Evolutionary conservation across 2,113 vertebrate genomes (phyloP).

Genomic region (Gymnobelideus leadbeateri): DNA sequence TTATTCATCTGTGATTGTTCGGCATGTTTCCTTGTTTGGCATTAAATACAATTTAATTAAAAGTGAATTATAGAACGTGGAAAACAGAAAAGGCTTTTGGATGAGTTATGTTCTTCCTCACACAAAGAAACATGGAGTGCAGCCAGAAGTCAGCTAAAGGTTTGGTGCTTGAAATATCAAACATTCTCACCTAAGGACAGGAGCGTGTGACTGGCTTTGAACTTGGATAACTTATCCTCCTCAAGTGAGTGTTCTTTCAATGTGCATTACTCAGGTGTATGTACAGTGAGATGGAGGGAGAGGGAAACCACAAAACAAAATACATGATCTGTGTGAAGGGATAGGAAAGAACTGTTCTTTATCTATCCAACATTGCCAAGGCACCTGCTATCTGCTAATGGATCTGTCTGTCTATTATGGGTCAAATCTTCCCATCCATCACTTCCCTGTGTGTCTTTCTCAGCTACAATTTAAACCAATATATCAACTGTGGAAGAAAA

Average conservation of each 20-base stretch:
- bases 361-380: background rate
- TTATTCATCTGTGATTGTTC: conserved; percentile 65
- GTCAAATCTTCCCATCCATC: background rate
- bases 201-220: conserved; percentile 50
- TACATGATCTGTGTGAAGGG: background rate
- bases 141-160: conserved; percentile 5
- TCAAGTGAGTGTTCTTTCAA: background rate
- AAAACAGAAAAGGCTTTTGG: conserved; percentile 61
- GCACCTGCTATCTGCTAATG: background rate
- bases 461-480: conserved; percentile 14
- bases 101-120: conserved; percentile 23
- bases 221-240: conserved; percentile 34
- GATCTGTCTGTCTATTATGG: background rate
- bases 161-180: conserved; percentile 59
- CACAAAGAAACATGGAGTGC: conserved; percentile 38
- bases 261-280: background rate
- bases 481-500: conserved; percentile 9
- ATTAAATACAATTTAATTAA: conserved; percentile 79
- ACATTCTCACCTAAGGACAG: background rate
- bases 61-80: conserved; percentile 49
- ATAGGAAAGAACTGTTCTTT: background rate
- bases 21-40: conserved; percentile 58
- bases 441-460: background rate
- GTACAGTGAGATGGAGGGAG: background rate
- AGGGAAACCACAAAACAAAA: background rate